Percentiles rank a stretch among this genome's conserved stretches.
Conservation (phyloP, 2,888 invertebrate genomes). For the Phortica okadai region DNA sequence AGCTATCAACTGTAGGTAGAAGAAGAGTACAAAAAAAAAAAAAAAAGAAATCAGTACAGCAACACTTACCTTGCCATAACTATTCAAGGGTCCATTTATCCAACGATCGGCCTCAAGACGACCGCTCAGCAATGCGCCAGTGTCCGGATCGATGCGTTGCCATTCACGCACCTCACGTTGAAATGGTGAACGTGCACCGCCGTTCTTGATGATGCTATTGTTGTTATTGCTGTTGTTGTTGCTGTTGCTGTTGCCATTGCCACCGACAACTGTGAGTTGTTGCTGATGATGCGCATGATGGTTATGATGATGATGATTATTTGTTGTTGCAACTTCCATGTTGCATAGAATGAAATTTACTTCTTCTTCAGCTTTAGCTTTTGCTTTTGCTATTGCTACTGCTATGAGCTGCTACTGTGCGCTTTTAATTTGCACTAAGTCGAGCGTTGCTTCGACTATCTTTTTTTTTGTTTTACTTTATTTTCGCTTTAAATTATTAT, state of each 20-base stretch:
- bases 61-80: slow-evolving; percentile 76
- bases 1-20: background rate
- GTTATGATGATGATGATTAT: slow-evolving; percentile 69
- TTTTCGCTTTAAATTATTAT: slow-evolving; percentile 60
- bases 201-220: slow-evolving; percentile 41
- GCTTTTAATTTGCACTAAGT: slow-evolving; percentile 68
- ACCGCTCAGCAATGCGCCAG: slow-evolving; percentile 76
- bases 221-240: slow-evolving; percentile 6
- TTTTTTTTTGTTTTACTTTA: background rate
- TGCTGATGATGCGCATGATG: slow-evolving; percentile 56
- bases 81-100: slow-evolving; percentile 76
- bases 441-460: slow-evolving; percentile 31
- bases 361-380: slow-evolving; percentile 32
- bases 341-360: slow-evolving; percentile 35
- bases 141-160: slow-evolving; percentile 77
- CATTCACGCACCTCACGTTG: slow-evolving; percentile 77
- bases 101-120: slow-evolving; percentile 77
- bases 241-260: slow-evolving; percentile 34
- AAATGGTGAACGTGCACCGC: slow-evolving; percentile 74
- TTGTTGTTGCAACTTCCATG: slow-evolving; percentile 71
- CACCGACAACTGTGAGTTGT: slow-evolving; percentile 26
- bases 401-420: slow-evolving; percentile 55
- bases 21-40: background rate
- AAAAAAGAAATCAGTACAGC: background rate
- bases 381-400: background rate